Evolutionary conservation across 2,797 vertebrate species (phyloP).

Genomic region (Allobates femoralis): DNA sequence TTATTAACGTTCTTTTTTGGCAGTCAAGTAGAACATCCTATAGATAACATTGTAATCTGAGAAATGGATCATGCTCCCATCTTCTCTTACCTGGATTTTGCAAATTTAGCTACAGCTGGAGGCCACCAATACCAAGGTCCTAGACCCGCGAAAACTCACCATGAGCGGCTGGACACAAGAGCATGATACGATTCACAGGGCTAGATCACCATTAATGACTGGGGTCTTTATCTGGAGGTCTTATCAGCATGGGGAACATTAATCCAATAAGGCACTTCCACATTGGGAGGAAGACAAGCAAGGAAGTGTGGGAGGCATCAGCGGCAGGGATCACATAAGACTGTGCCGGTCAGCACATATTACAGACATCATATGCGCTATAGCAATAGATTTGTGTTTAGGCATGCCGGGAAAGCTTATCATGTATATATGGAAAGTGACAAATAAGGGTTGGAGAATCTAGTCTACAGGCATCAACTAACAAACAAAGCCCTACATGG

Average conservation of each 20-base stretch:
- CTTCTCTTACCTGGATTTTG: background rate
- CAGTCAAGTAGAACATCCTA: background rate
- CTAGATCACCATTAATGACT: background rate
- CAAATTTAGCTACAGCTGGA: background rate
- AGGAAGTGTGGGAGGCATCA: background rate
- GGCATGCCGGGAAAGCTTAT: conserved; percentile 2
- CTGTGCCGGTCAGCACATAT: background rate
- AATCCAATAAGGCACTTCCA: conserved; percentile 5
- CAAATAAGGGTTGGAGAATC: background rate
- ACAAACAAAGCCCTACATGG: conserved; percentile 67
- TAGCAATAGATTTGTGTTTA: background rate
- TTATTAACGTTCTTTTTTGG: background rate
- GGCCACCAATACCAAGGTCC: conserved; percentile 8
- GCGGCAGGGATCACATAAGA: background rate
- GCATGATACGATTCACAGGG: background rate
- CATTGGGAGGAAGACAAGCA: background rate
- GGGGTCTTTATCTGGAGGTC: background rate
- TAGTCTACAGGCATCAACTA: background rate
- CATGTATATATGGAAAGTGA: background rate
- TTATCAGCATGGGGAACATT: background rate
- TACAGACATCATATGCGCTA: background rate
- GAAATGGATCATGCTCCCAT: background rate
- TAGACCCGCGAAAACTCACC: background rate
- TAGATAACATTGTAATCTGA: background rate
- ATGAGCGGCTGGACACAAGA: background rate